Evolutionary conservation across 2,888 invertebrate genomes (phyloP).

Genomic region (Mythimna pallens): DNA sequence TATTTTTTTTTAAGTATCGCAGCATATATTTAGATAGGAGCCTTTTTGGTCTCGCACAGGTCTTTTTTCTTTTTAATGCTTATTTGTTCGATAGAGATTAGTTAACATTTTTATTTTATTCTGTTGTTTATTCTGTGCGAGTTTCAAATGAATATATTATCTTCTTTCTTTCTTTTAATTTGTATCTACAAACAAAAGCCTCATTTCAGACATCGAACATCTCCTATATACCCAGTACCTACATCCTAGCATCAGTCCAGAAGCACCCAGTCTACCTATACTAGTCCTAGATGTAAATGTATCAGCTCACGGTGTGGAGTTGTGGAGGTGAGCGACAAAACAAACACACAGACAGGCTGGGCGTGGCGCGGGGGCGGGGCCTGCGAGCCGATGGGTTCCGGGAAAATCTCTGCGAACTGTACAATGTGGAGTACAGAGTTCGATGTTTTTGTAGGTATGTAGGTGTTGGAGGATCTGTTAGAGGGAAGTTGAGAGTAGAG

Average conservation of each 20-base stretch:
- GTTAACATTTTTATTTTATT: too few relatives aligned
- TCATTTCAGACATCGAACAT: background rate
- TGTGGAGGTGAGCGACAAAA: conserved; percentile 47
- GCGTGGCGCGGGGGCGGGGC: conserved; percentile 61
- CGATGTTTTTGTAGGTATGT: background rate
- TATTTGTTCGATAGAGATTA: too few relatives aligned
- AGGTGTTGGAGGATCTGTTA: background rate
- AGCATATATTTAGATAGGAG: too few relatives aligned
- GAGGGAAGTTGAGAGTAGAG: background rate
- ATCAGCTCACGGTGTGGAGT: conserved; percentile 7
- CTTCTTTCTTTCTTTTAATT: too few relatives aligned
- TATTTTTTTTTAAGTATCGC: too few relatives aligned
- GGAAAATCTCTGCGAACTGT: conserved; percentile 35
- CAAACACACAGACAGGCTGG: conserved; percentile 41
- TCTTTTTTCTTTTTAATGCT: too few relatives aligned
- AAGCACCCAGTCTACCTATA: conserved; percentile 8
- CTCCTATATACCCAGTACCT: background rate
- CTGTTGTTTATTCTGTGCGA: too few relatives aligned
- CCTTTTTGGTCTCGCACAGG: too few relatives aligned
- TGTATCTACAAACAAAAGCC: background rate
- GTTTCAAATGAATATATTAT: too few relatives aligned
- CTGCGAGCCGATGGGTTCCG: conserved; percentile 5
- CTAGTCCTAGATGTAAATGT: background rate
- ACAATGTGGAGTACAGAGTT: background rate
- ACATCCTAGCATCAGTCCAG: background rate